These are phyloP conservation scores for Pontoporia blainvillei DNA, from an alignment of 2,113 vertebrate species.

Conservation along the genomic window DNA sequence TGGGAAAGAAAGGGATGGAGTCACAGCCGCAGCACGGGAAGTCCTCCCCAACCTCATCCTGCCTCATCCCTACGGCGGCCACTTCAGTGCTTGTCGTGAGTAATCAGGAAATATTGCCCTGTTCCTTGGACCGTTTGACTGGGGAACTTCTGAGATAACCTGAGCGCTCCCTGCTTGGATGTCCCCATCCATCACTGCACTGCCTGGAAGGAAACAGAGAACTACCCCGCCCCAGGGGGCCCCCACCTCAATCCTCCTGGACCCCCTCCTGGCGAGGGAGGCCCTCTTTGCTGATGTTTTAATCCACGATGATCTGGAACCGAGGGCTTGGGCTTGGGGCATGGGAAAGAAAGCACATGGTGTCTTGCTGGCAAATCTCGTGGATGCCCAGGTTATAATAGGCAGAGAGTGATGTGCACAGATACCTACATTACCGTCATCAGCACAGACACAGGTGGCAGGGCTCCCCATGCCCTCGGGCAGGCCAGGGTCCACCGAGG, in stretches of 20 bases:
- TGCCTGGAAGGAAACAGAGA: background rate
- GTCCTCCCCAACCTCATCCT: rapidly evolving
- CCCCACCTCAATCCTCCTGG: background rate
- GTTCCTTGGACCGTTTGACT: background rate
- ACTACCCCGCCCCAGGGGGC: background rate
- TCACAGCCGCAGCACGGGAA: rapidly evolving
- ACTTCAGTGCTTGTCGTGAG: background rate
- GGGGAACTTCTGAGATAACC: background rate
- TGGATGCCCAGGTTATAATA: background rate
- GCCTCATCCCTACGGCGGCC: rapidly evolving
- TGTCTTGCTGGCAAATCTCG: background rate
- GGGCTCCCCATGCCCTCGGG: background rate
- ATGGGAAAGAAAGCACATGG: background rate
- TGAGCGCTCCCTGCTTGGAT: background rate
- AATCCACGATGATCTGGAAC: background rate
- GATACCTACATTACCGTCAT: rapidly evolving
- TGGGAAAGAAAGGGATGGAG: background rate
- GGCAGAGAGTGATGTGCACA: too few species aligned
- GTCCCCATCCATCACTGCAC: background rate
- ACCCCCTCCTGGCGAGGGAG: background rate
- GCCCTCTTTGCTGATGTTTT: background rate
- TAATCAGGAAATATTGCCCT: rapidly evolving
- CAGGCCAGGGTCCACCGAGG: background rate
- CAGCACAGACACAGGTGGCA: background rate
- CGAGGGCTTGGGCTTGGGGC: background rate